These are phyloP conservation scores for Nowickia ferox DNA, from an alignment of 2,888 invertebrate species.

Conservation along the genomic window DNA sequence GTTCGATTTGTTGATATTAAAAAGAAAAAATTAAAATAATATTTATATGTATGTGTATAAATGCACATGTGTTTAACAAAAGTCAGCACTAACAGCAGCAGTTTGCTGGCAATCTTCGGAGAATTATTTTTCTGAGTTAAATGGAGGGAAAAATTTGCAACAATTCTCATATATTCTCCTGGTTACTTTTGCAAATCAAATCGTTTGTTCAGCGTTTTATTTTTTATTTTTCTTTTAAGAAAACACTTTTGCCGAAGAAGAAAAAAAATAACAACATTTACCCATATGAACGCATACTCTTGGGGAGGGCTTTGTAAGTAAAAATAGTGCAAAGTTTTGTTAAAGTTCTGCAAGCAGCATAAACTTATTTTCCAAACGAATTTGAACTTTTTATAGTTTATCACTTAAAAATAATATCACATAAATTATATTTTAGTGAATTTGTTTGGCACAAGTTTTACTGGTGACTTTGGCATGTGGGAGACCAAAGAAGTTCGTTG, in stretches of 20 bases:
- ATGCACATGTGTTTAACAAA: background rate
- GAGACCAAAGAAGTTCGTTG: too few relatives aligned
- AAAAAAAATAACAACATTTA: background rate
- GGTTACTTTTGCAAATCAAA: conserved; percentile 3
- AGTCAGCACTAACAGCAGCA: background rate
- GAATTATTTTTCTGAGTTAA: background rate
- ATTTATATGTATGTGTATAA: background rate
- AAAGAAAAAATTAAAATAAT: background rate
- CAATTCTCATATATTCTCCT: conserved; percentile 9
- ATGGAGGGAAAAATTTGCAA: background rate
- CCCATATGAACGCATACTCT: conserved; percentile 19
- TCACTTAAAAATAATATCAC: background rate
- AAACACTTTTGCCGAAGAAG: background rate
- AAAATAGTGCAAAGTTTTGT: conserved; percentile 25
- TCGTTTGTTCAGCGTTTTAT: background rate
- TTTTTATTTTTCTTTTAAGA: background rate
- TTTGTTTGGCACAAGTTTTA: too few relatives aligned
- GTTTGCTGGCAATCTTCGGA: conserved; percentile 20
- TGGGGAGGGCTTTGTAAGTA: conserved; percentile 10
- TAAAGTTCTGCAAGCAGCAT: background rate
- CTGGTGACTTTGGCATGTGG: too few relatives aligned
- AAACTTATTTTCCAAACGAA: background rate
- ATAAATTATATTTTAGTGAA: conserved; percentile 7
- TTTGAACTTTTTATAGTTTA: conserved; percentile 9
- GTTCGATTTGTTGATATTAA: conserved; percentile 14